Evolutionary conservation across 2,888 invertebrate species (phyloP).

Genomic region (Strigamia transsilvanica): DNA sequence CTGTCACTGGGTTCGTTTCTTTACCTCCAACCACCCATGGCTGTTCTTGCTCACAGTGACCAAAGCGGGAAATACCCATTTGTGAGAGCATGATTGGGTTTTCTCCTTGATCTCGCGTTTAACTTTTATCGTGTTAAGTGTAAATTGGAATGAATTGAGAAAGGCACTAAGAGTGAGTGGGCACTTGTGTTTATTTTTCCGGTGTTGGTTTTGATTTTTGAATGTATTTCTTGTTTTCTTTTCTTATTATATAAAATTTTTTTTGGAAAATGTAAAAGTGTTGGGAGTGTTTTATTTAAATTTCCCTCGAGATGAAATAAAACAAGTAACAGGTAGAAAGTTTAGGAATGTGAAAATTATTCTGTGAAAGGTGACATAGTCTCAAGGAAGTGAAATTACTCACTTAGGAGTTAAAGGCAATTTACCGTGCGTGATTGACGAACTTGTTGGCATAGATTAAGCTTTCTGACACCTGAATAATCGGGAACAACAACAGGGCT

Average conservation of each 20-base stretch:
- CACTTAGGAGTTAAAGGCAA: background rate
- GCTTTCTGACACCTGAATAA: background rate
- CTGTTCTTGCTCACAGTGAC: constrained; percentile 2
- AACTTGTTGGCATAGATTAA: constrained; percentile 8
- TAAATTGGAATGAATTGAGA: background rate
- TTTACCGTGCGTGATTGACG: background rate
- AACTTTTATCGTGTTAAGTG: constrained; percentile 10
- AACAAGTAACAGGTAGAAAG: background rate
- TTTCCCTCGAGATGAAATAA: constrained; percentile 9
- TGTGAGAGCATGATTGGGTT: constrained; percentile 20
- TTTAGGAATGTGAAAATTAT: background rate
- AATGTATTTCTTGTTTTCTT: too few species aligned
- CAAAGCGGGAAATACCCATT: constrained; percentile 9
- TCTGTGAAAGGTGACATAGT: background rate
- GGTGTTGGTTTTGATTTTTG: background rate
- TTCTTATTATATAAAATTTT: too few species aligned
- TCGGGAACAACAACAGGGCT: background rate
- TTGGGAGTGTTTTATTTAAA: background rate
- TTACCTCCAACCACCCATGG: constrained; percentile 6
- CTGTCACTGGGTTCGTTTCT: constrained; percentile 20
- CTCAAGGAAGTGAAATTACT: background rate
- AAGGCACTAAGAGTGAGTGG: background rate
- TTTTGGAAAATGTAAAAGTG: background rate
- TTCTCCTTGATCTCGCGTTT: constrained; percentile 20
- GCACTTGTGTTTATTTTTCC: background rate